Percentiles rank a stretch among this genome's conserved stretches.
These are phyloP conservation scores for Glaucopsyche alexis DNA, from an alignment of 2,888 invertebrate species.

Conservation along the genomic window DNA sequence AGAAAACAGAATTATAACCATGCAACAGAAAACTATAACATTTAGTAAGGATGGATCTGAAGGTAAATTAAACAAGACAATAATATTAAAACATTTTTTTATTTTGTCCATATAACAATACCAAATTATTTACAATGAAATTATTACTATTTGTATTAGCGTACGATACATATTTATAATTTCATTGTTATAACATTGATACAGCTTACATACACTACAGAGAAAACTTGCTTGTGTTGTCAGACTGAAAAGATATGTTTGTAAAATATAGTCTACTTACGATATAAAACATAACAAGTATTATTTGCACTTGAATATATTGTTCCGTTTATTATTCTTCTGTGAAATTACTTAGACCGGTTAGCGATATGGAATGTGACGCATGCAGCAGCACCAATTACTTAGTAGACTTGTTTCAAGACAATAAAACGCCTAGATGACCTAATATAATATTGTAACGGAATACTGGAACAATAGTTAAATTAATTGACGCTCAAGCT, in stretches of 20 bases:
- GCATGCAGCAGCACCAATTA: slow-evolving; percentile 50
- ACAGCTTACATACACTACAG: slow-evolving; percentile 74
- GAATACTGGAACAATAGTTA: too few relatives aligned
- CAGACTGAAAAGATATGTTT: slow-evolving; percentile 76
- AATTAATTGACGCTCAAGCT: too few relatives aligned
- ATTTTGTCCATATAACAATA: slow-evolving; percentile 76
- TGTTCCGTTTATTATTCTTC: slow-evolving; percentile 69
- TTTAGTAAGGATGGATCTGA: background rate
- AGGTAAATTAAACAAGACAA: slow-evolving; percentile 47
- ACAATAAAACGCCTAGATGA: background rate
- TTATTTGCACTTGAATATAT: slow-evolving; percentile 64
- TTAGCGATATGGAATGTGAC: slow-evolving; percentile 74
- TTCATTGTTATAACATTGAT: slow-evolving; percentile 76
- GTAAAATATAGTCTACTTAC: slow-evolving; percentile 70
- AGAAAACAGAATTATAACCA: slow-evolving; percentile 47
- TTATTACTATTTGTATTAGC: slow-evolving; percentile 65
- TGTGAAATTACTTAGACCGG: slow-evolving; percentile 47
- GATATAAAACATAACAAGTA: slow-evolving; percentile 61
- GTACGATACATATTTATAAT: slow-evolving; percentile 58
- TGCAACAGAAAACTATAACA: background rate
- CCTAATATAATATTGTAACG: background rate
- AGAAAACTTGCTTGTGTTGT: slow-evolving; percentile 77
- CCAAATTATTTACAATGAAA: slow-evolving; percentile 79
- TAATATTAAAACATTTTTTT: slow-evolving; percentile 78
- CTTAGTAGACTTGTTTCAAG: slow-evolving; percentile 37